phyloP scores from a whole-genome alignment of 2,888 invertebrate genomes.

The Gibbula magus region DNA sequence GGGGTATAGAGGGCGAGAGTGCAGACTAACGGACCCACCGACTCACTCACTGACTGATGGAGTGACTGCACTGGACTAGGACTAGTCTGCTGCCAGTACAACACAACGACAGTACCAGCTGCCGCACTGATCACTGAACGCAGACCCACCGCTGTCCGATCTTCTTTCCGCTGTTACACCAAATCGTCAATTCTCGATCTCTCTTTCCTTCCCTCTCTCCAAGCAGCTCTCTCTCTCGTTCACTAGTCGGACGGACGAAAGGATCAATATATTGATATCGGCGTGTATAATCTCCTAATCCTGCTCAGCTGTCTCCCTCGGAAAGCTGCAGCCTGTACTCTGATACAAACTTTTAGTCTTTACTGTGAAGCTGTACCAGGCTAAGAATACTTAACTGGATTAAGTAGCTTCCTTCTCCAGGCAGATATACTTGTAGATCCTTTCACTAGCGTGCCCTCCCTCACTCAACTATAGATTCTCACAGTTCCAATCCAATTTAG shows the following conservation, averaged over 20 bases:
- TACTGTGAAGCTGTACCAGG: not conserved
- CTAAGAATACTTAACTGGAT: conserved; percentile 5
- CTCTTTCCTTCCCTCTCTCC: not conserved
- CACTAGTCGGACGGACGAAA: not conserved
- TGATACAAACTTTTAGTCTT: not conserved
- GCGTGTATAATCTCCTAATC: conserved; percentile 11
- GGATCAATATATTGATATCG: conserved; percentile 12
- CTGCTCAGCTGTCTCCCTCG: not conserved
- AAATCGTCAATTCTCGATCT: conserved; percentile 11
- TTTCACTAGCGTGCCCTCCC: not conserved
- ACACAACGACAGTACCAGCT: conserved; percentile 4
- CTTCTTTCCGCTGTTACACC: not conserved
- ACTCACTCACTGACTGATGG: no score
- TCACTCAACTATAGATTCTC: not conserved
- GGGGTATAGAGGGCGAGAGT: not conserved
- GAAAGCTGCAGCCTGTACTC: not conserved
- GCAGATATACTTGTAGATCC: not conserved
- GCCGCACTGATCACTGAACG: not conserved
- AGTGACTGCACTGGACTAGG: not conserved
- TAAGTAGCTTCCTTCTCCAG: not conserved
- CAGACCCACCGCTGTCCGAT: not conserved
- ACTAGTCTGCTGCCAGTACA: not conserved
- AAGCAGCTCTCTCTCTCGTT: not conserved
- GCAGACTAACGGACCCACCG: not conserved
- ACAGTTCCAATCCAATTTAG: not conserved